Percentiles rank a stretch among this genome's conserved stretches.
phyloP scores from a whole-genome alignment of 2,888 invertebrate genomes.

The Tetrapedia diversipes region DNA sequence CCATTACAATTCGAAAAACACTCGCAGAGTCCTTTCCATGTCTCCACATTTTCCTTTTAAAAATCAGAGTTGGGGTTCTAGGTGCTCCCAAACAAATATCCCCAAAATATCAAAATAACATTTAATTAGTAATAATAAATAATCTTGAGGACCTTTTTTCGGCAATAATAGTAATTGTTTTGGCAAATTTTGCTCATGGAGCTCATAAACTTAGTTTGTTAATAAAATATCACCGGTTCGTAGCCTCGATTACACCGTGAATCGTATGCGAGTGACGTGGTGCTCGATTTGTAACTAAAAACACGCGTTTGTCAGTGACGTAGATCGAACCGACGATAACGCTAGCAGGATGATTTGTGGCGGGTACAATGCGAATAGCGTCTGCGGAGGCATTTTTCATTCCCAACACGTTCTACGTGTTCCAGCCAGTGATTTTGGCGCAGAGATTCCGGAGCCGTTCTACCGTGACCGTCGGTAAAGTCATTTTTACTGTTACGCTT shows the following conservation, averaged over 20 bases:
- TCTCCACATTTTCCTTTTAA: too few relatives aligned
- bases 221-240: slow-evolving; percentile 29
- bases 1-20: too few relatives aligned
- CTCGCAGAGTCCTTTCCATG: too few relatives aligned
- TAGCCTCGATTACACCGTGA: slow-evolving; percentile 5
- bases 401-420: slow-evolving; percentile 39
- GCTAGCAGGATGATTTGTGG: slow-evolving; percentile 10
- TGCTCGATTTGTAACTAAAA: slow-evolving; percentile 20
- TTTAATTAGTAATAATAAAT: too few relatives aligned
- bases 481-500: slow-evolving; percentile 55
- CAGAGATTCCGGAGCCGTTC: slow-evolving; percentile 47
- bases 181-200: too few relatives aligned
- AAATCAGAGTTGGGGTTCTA: too few relatives aligned
- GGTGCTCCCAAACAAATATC: too few relatives aligned
- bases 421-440: slow-evolving; percentile 39
- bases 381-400: slow-evolving; percentile 31
- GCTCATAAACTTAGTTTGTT: slow-evolving; percentile 48
- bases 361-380: not conserved
- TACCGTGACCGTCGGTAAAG: slow-evolving; percentile 54
- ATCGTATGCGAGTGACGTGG: slow-evolving; percentile 2
- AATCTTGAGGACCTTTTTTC: too few relatives aligned
- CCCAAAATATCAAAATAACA: too few relatives aligned
- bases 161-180: too few relatives aligned
- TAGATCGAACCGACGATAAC: slow-evolving; percentile 41
- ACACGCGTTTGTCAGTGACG: slow-evolving; percentile 31